Base-by-base conservation (phyloP, 2,113 vertebrate species). In the Dasyurus viverrinus region DNA sequence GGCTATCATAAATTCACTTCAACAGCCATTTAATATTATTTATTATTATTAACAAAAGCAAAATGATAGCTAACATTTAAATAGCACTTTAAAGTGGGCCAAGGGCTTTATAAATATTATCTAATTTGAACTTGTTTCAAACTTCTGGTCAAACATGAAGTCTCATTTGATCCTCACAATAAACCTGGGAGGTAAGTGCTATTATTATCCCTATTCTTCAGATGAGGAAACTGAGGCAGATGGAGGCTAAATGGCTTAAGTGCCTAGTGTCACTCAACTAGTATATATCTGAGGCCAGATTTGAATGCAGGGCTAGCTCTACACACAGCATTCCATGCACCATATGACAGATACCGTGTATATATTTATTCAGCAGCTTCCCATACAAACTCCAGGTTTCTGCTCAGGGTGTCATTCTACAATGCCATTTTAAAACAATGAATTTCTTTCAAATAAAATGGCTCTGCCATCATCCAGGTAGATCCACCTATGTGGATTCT, bases 341-440 rank as follows among this genome's bases (percentile, higher is more conserved):
- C 14, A n/a, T 2, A 42, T 50, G 50, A 50, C 3, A 50, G 50
- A 7, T 50, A 50, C 50, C 6, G 8, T 50, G 8, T 52, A 52
- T 52, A 52, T 52, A 52, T 52, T 10, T 52, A 16, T 30, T 68
- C 11, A 68, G n/a, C n/a, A 22, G 36, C 68, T 42, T 42, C 16
- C 36, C 36, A 76, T 22, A 8, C 3, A 22, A 7, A 76, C 16
- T 76, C n/a, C 22, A 19, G n/a, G n/a, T 84, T 42, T 84, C 6
- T 8, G 5, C n/a, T 84, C n/a, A 22, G 42, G 19, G 16, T 90
- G 89, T 2, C 90, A 42, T 92, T 91, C 52, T n/a, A 10, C 54
- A 76, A 89, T 54, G 96, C 94, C 4, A 89, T 91, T 46, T 92
- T 94, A 27, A 94, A 97, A 92, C 76, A 93, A 5, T 90, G 84